Conservation (phyloP, 2,113 vertebrate species). For the Stercorarius parasiticus region DNA sequence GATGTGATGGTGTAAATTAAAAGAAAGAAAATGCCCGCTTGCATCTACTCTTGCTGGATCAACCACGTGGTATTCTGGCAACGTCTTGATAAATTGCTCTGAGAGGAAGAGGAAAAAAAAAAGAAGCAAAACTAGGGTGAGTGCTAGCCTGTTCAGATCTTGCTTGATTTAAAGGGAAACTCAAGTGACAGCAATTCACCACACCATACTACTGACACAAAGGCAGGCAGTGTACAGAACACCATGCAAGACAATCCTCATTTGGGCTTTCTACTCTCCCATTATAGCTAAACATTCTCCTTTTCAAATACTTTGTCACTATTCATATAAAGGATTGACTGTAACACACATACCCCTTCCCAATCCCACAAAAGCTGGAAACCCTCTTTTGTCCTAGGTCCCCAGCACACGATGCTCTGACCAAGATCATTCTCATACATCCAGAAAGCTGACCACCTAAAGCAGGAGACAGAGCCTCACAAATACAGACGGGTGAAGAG, state of each 20-base stretch:
- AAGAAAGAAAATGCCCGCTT: slow-evolving; percentile 84
- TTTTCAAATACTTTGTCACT: background rate
- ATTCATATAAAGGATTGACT: background rate
- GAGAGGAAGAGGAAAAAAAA: background rate
- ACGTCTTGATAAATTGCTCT: slow-evolving; percentile 77
- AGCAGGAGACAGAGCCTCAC: background rate
- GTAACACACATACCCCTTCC: fast-evolving
- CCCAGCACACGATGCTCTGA: background rate
- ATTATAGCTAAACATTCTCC: background rate
- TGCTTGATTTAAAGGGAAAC: background rate
- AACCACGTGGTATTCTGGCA: slow-evolving; percentile 80
- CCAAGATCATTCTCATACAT: background rate
- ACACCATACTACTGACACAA: background rate
- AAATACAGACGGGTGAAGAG: background rate
- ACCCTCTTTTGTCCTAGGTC: background rate
- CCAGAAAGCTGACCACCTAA: background rate
- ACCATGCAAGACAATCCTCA: background rate
- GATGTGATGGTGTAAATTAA: slow-evolving; percentile 76
- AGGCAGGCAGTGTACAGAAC: background rate
- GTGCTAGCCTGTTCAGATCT: background rate
- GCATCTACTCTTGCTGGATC: slow-evolving; percentile 82
- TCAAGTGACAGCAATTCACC: background rate
- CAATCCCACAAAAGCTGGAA: background rate
- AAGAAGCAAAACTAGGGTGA: background rate
- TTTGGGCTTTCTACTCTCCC: background rate